phyloP scores from a whole-genome alignment of 2,797 vertebrate genomes.

The Malurus splendens region DNA sequence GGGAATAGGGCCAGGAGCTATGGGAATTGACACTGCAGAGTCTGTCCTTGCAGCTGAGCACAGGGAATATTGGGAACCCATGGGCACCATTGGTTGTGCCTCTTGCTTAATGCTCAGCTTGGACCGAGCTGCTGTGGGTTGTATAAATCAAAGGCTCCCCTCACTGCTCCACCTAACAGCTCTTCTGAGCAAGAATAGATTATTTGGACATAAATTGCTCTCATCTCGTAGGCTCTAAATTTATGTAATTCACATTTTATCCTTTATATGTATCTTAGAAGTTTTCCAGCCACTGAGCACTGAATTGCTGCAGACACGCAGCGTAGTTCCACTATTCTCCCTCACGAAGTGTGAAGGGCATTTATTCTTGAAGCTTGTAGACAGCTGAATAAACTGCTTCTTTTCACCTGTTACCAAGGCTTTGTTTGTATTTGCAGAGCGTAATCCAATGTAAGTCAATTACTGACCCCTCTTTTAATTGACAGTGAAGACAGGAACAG shows the following conservation, averaged over 20 bases:
- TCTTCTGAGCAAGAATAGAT: neutral
- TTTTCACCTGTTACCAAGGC: neutral
- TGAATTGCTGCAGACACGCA: neutral
- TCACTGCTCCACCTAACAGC: neutral
- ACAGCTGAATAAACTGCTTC: neutral
- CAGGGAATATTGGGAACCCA: neutral
- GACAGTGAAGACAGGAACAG: neutral
- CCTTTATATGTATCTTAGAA: neutral
- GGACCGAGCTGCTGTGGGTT: neutral
- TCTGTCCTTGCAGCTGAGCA: neutral
- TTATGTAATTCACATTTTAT: neutral
- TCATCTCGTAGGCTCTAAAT: neutral
- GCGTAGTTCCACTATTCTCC: neutral
- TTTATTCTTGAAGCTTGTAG: neutral
- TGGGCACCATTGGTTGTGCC: fast-evolving
- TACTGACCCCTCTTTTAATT: conserved; percentile 30
- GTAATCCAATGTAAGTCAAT: conserved; percentile 18
- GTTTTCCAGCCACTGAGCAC: neutral
- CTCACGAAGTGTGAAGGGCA: neutral
- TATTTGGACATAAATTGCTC: neutral
- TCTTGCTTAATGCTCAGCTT: neutral
- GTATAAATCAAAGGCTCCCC: neutral
- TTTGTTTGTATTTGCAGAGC: conserved; percentile 30
- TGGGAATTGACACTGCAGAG: neutral
- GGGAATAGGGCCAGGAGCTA: neutral